A percentile compares a stretch with the other conserved stretches of the same genome.
phyloP scores from a whole-genome alignment of 2,797 vertebrate species.

The Chrysocyon brachyurus region DNA sequence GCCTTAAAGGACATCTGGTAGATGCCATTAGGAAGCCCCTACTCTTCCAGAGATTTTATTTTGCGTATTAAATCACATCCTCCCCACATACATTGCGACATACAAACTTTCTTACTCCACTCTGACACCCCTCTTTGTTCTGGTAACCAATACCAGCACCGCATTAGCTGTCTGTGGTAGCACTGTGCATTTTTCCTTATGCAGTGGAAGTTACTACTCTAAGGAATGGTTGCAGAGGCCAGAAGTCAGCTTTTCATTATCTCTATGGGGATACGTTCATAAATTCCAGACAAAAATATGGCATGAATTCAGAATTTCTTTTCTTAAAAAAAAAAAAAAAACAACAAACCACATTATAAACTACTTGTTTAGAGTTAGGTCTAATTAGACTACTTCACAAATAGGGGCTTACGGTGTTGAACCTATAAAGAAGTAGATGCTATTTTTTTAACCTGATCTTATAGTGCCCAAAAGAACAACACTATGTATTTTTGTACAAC shows the following conservation, averaged over 20 bases:
- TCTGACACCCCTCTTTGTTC: background rate
- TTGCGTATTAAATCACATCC: slow-evolving; percentile 19
- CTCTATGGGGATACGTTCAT: slow-evolving; percentile 55
- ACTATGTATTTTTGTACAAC: slow-evolving; percentile 53
- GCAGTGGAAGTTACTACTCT: background rate
- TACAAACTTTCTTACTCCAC: background rate
- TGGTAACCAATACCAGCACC: background rate
- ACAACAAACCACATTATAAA: background rate
- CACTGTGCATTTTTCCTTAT: background rate
- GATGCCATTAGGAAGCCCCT: slow-evolving; percentile 4
- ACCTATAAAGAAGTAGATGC: slow-evolving; percentile 48
- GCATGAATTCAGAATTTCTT: slow-evolving; percentile 13
- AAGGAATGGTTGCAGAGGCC: slow-evolving; percentile 29
- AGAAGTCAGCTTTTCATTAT: slow-evolving; percentile 57
- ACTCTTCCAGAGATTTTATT: slow-evolving; percentile 56
- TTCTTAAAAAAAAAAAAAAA: background rate
- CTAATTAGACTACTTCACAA: slow-evolving; percentile 70
- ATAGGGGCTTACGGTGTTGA: slow-evolving; percentile 36
- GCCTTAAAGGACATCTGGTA: background rate
- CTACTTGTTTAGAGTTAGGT: slow-evolving; percentile 45
- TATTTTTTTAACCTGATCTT: slow-evolving; percentile 69
- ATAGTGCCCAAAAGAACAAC: slow-evolving; percentile 53
- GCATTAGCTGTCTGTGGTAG: background rate
- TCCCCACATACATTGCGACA: background rate
- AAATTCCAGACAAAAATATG: slow-evolving; percentile 61